Evolutionary conservation across 1,140 invertebrate genomes (phyloP), one percentile per base, ranked within the genome.

Genomic region (Archivesica marissinica): DNA sequence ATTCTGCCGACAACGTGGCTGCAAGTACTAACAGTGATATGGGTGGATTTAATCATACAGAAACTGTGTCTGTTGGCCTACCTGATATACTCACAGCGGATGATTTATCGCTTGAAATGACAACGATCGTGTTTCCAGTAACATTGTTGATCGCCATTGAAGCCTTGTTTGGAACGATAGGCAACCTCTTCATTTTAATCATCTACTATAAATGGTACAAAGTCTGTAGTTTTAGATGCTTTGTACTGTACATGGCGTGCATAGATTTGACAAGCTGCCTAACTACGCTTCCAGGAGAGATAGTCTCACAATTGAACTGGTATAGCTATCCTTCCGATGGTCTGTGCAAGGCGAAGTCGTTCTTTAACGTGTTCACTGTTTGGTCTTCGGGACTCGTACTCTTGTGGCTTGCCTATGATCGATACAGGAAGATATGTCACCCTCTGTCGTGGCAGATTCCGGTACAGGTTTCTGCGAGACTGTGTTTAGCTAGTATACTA

Each of bases 231-330:
- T 85, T 86, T 38, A 80, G 83, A 7, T 75, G 81, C 66, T 90
- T 86, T 68, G 81, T 90, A 3, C 72, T 88, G 44, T 85, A 70
- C 0, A 54, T 90, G 59, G 89, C 89, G 7, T 52, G 81, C 11
- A 86, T 87, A 50, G 89, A 90, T 72, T 70, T 90, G 7, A 61
- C 87, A 28, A 88, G 86, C 74, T 88, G 86, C 33, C 70, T 79
- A 23, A 79, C 88, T 3, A 85, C 86, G 23, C 88, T 90, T n/a
- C 89, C 89, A 50, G 86, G 85, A 17, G 89, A 90, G 64, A 86
- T 88, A 23, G 50, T 88, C 1, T 88, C 88, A 68, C 87, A 89
- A 52, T 41, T 76, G 4, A 82, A 84, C 59, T 89, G 88, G 84
- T 90, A 89, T 82, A 89, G 81, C 0, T 89, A 89, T 64, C 82